Percentiles rank a stretch among this genome's conserved stretches.
Conservation (phyloP, 2,797 vertebrate species). For the Cottoperca gobio region DNA sequence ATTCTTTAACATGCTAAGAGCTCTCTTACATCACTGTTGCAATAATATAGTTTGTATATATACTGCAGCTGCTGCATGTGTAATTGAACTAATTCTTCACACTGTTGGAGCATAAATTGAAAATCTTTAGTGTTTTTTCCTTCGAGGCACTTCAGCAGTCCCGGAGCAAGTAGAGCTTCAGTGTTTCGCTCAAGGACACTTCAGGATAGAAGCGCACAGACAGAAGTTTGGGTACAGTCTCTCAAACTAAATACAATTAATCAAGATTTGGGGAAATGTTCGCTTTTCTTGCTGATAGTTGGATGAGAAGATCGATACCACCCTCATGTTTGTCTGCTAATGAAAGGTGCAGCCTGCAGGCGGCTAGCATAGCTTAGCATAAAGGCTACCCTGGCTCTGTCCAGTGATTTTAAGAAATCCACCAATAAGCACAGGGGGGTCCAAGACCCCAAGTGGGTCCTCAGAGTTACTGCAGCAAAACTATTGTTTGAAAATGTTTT, state of each 20-base stretch:
- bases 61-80: constrained; percentile 2
- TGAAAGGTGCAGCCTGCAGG: too few species aligned
- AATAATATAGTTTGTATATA: constrained; percentile 8
- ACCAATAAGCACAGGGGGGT: too few species aligned
- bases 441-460: too few species aligned
- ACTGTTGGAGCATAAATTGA: neutral
- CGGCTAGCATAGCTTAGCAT: too few species aligned
- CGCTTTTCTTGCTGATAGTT: too few species aligned
- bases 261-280: too few species aligned
- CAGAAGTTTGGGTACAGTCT: neutral
- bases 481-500: too few species aligned
- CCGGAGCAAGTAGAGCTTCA: constrained; percentile 3
- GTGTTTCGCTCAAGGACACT: constrained; percentile 36
- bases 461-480: too few species aligned
- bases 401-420: too few species aligned
- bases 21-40: constrained; percentile 51
- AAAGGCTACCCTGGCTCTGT: too few species aligned
- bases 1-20: constrained; percentile 49
- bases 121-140: constrained; percentile 5
- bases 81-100: constrained; percentile 17
- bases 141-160: constrained; percentile 15
- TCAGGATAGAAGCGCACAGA: neutral
- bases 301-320: neutral
- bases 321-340: too few species aligned
- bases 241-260: too few species aligned